These are phyloP conservation scores for Plagodis dolabraria DNA, from an alignment of 2,888 invertebrate genomes.

Conservation along the genomic window DNA sequence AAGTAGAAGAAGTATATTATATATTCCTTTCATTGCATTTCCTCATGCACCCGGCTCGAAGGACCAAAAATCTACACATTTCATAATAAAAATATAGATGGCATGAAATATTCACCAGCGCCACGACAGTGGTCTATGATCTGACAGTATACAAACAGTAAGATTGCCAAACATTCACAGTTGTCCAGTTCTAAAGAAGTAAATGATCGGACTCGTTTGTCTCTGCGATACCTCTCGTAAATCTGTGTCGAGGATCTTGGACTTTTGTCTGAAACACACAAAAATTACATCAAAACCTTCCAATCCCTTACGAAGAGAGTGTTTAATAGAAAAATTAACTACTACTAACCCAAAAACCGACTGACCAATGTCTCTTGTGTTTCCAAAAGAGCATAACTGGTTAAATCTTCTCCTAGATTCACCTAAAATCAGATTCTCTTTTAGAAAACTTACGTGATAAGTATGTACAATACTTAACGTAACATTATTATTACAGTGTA, in stretches of 20 bases:
- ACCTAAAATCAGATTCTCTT: constrained; percentile 17
- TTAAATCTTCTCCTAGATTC: constrained; percentile 27
- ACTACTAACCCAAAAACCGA: constrained; percentile 29
- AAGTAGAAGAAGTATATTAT: too few species aligned
- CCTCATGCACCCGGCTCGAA: too few species aligned
- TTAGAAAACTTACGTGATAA: too few species aligned
- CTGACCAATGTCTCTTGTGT: constrained; percentile 35
- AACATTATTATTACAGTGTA: too few species aligned
- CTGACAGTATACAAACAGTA: constrained; percentile 84
- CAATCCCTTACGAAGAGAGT: too few species aligned
- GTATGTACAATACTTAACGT: too few species aligned
- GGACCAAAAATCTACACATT: too few species aligned
- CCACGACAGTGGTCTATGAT: constrained; percentile 86
- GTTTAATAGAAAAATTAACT: too few species aligned
- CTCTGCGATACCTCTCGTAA: constrained; percentile 30
- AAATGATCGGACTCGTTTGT: constrained; percentile 67
- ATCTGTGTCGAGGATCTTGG: constrained; percentile 25
- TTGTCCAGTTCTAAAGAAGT: constrained; percentile 79
- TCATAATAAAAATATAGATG: too few species aligned
- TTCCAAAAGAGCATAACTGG: constrained; percentile 36
- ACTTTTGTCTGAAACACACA: constrained; percentile 29
- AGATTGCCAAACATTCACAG: constrained; percentile 85
- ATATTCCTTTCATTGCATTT: too few species aligned
- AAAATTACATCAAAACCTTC: background rate
- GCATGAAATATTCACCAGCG: constrained; percentile 68